Evolutionary conservation across 2,888 invertebrate genomes (phyloP).

Genomic region (Nemurella pictetii): DNA sequence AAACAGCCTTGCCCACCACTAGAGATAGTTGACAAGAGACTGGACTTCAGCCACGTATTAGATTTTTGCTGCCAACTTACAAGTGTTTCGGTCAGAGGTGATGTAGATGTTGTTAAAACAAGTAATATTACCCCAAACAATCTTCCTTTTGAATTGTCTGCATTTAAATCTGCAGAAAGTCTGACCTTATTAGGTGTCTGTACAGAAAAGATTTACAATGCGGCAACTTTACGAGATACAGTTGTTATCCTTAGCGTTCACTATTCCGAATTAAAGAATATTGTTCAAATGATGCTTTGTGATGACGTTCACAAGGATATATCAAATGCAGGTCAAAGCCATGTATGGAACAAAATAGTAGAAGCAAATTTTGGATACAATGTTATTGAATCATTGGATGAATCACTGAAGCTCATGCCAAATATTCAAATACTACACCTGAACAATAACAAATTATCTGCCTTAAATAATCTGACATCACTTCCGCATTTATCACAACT

Average conservation of each 20-base stretch:
- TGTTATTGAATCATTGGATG: slow-evolving; percentile 74
- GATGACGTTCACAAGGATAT: slow-evolving; percentile 77
- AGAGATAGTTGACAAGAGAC: slow-evolving; percentile 76
- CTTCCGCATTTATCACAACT: slow-evolving; percentile 76
- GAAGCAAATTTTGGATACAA: slow-evolving; percentile 79
- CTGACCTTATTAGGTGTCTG: slow-evolving; percentile 71
- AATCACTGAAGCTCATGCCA: slow-evolving; percentile 76
- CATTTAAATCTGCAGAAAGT: slow-evolving; percentile 76
- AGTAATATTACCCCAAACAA: slow-evolving; percentile 85
- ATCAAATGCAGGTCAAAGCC: slow-evolving; percentile 53
- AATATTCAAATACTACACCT: slow-evolving; percentile 71
- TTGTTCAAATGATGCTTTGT: slow-evolving; percentile 81
- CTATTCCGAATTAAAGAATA: slow-evolving; percentile 65
- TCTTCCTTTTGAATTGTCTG: slow-evolving; percentile 77
- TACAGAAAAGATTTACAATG: slow-evolving; percentile 68
- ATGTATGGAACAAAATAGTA: slow-evolving; percentile 71
- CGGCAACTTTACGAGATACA: slow-evolving; percentile 64
- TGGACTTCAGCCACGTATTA: slow-evolving; percentile 87
- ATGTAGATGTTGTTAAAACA: slow-evolving; percentile 67
- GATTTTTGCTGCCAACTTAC: slow-evolving; percentile 83
- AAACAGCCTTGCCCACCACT: slow-evolving; percentile 82
- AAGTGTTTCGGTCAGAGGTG: slow-evolving; percentile 68
- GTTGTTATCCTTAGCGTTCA: slow-evolving; percentile 66
- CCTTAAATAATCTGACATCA: slow-evolving; percentile 75
- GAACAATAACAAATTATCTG: slow-evolving; percentile 76